A percentile compares a stretch with the other conserved stretches of the same genome.
Evolutionary conservation across 2,888 invertebrate species (phyloP).

Genomic region (Linhomoeus sp.): DNA sequence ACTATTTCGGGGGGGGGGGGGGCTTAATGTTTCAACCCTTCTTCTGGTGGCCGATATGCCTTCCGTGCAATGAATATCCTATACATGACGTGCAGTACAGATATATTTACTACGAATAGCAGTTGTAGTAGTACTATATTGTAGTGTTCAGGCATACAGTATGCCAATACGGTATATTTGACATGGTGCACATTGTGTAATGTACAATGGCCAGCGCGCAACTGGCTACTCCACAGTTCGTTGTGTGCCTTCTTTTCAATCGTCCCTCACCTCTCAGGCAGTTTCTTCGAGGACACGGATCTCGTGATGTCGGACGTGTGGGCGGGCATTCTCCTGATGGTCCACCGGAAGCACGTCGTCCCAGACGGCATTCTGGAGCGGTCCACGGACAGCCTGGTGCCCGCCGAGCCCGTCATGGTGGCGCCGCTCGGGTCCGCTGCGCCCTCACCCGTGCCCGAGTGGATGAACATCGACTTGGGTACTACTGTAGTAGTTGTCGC

Average conservation of each 20-base stretch:
- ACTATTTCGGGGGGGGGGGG: too few species aligned
- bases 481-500: not conserved
- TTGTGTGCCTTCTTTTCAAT: not conserved
- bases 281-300: constrained; percentile 46
- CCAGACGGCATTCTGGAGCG: constrained; percentile 5
- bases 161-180: too few species aligned
- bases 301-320: constrained; percentile 68
- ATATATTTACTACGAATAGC: too few species aligned
- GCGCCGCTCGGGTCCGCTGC: not conserved
- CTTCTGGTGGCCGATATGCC: too few species aligned
- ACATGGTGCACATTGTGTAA: too few species aligned
- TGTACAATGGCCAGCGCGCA: too few species aligned
- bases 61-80: too few species aligned
- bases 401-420: not conserved
- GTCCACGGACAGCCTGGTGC: not conserved
- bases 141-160: too few species aligned
- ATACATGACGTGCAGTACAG: too few species aligned
- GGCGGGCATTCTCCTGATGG: constrained; percentile 62
- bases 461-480: constrained; percentile 54
- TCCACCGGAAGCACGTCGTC: constrained; percentile 9
- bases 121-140: too few species aligned
- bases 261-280: not conserved
- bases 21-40: too few species aligned
- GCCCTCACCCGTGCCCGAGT: constrained; percentile 26
- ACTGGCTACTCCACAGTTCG: too few species aligned